A percentile compares a stretch with the other conserved stretches of the same genome.
Evolutionary conservation across 2,797 vertebrate species (phyloP).

Genomic region (Pteropus rufus): DNA sequence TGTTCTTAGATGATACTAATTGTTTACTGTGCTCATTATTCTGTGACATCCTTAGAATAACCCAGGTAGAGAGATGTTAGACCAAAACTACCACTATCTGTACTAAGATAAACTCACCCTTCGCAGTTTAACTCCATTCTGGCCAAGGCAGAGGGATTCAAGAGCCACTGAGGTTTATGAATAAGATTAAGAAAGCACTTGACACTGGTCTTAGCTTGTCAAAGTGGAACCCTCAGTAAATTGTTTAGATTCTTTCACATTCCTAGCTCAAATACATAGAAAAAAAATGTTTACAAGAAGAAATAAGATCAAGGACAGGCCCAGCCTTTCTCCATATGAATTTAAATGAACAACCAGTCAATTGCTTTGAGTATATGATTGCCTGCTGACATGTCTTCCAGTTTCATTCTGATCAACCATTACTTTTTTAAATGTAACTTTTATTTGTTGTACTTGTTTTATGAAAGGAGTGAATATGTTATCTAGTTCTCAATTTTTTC

Average conservation of each 20-base stretch:
- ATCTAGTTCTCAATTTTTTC: neutral
- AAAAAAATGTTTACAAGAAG: neutral
- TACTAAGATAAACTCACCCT: neutral
- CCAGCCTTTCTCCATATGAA: neutral
- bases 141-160: neutral
- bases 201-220: neutral
- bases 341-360: neutral
- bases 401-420: neutral
- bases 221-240: neutral
- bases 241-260: neutral
- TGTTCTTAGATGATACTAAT: conserved; percentile 52
- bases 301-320: neutral
- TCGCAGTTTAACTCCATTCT: neutral
- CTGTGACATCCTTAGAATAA: conserved; percentile 60
- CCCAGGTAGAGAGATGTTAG: conserved; percentile 38
- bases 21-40: conserved; percentile 63
- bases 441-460: neutral
- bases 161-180: neutral
- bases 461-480: neutral
- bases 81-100: conserved; percentile 6
- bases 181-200: neutral
- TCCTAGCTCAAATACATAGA: neutral
- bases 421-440: neutral
- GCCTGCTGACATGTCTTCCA: neutral
- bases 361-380: neutral